Conservation (phyloP, 2,113 vertebrate species). For the Coptodon rendalli region DNA sequence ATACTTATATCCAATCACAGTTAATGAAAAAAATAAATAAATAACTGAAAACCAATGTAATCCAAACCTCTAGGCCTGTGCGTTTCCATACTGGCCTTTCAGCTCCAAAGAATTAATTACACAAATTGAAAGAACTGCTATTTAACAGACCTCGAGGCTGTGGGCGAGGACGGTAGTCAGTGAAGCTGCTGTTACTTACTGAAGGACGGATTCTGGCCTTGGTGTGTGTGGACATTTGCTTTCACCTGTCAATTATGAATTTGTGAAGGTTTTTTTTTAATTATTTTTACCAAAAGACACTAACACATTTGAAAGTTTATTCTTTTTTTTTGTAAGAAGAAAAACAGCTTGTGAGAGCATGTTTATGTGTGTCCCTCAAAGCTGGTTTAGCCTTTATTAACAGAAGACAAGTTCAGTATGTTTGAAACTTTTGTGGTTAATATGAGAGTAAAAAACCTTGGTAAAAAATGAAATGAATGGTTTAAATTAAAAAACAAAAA, state of each 20-base stretch:
- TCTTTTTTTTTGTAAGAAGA: background rate
- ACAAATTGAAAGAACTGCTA: slow-evolving; percentile 39
- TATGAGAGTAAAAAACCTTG: background rate
- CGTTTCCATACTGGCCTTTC: background rate
- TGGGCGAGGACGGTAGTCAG: background rate
- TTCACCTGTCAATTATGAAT: slow-evolving; percentile 38
- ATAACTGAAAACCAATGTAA: slow-evolving; percentile 30
- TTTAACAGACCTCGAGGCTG: slow-evolving; percentile 33
- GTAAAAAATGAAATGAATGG: background rate
- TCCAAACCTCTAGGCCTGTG: background rate
- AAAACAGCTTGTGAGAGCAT: background rate
- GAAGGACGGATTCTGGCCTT: slow-evolving; percentile 40
- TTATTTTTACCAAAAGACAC: background rate
- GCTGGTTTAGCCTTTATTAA: slow-evolving; percentile 2
- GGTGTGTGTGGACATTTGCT: slow-evolving; percentile 13
- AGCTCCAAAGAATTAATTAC: slow-evolving; percentile 42
- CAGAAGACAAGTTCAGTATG: slow-evolving; percentile 15
- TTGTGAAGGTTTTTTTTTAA: background rate
- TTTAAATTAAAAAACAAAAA: background rate
- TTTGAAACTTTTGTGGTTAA: background rate
- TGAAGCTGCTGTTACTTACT: slow-evolving; percentile 14
- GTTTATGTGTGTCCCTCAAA: background rate
- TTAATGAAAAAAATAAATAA: slow-evolving; percentile 8
- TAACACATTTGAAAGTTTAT: background rate
- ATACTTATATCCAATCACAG: slow-evolving; percentile 22